Base-by-base conservation (phyloP, 2,113 vertebrate genomes). In the Gila orcuttii region DNA sequence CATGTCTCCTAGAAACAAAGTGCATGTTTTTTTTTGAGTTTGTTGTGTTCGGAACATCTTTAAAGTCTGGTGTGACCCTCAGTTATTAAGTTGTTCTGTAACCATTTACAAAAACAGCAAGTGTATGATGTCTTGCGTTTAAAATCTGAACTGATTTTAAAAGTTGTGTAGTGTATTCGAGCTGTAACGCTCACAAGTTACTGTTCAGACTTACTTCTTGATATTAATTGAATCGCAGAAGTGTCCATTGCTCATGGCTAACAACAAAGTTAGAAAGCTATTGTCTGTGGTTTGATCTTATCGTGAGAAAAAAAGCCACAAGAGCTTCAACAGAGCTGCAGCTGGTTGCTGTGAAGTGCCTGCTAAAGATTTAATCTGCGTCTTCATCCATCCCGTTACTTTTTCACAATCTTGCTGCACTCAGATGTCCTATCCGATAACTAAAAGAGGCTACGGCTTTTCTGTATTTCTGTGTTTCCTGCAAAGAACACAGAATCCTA, bases 341-440 rank as follows among this genome's bases (percentile, higher is more conserved):
- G 83, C 71, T 21, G 84, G 52, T 55, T 13, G 17, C 33, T 84
- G 75, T 84, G 39, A 19, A 77, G 36, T 19, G 33, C 71, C 33
- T 47, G 69, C 59, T 86, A 60, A 66, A 83, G 79, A 86, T 87
- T 79, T 85, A 85, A 87, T 89, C 88, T 52, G 78, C 79, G 11
- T 89, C 82, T 66, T 87, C 83, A 78, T 62, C 83, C 76, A 50
- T 84, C 77, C 71, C 69, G 9, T 78, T 86, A 71, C 71, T 77
- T 60, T 79, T 85, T 73, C 36, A 59, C 64, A 73, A 60, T 39
- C 84, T 87, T 57, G 59, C 28, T 80, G 42, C 23, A 55, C 85
- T 82, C 45, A 39, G 66, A 87, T 85, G 71, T 87, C 60, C 52
- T 36, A 73, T 85, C 82, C 83, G 86, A 87, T 89, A 79, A 79